Conservation (phyloP, 2,797 vertebrate species). For the Acrocephalus scirpaceus region DNA sequence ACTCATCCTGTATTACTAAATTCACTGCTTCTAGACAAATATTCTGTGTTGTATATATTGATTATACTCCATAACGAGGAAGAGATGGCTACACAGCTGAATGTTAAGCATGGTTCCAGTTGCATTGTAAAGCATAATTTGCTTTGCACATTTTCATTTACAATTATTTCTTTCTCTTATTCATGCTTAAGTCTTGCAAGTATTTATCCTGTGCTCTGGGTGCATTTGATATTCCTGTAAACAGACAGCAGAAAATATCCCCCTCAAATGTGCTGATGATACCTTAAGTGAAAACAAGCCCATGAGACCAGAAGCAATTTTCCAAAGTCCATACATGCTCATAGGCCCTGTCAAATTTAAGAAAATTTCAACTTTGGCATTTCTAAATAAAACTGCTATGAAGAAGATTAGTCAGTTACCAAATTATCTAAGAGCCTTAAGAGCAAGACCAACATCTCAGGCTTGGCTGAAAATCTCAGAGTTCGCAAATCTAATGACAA, state of each 20-base stretch:
- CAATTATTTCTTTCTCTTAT: neutral
- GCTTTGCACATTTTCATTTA: neutral
- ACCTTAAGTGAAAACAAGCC: neutral
- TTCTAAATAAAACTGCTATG: neutral
- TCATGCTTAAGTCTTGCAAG: neutral
- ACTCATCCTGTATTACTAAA: neutral
- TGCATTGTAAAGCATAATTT: neutral
- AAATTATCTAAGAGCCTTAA: neutral
- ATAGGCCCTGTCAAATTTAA: neutral
- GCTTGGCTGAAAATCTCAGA: neutral
- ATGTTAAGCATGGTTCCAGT: neutral
- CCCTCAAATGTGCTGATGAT: neutral
- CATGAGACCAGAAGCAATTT: neutral
- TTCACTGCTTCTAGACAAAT: neutral
- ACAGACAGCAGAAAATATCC: neutral
- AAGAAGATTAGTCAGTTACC: neutral
- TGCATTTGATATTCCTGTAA: neutral
- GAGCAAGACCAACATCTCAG: neutral
- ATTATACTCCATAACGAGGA: fast-evolving
- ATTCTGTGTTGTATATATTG: neutral
- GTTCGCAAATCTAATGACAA: neutral
- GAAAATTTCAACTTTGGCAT: neutral
- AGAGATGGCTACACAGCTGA: neutral
- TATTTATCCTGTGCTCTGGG: neutral
- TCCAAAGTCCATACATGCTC: neutral